Base-by-base conservation (phyloP, 2,797 vertebrate species). In the Lycodopsis pacificus region DNA sequence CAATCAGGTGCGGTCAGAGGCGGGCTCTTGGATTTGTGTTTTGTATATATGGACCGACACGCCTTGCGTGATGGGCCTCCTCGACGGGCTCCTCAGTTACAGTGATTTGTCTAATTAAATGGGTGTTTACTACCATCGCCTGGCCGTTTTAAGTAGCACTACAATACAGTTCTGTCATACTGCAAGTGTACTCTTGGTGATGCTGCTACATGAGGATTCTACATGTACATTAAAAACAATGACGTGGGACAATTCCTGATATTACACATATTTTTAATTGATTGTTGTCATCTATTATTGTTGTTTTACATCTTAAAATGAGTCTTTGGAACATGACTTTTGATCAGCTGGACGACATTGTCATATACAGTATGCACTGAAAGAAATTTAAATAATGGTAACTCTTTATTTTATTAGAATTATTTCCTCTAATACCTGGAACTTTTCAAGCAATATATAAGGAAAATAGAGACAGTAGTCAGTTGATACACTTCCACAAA, bases 1-100 rank as follows among this genome's bases (percentile, higher is more conserved):
- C 91, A 92, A 89, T 92, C 64, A 59, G 0, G 7, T 42, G 57
- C 8, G 3, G 2, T 0, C 0, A 71, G 56, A 73, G 90, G 89
- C 79, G 87, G 91, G 87, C 5, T 40, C 7, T 38, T 20, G 12
- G 5, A 1, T 1, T 20, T 5, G 32, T 10, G 58, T 46, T 64
- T 20, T 1, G 15, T 38, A 17, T 44, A 51, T 34, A 53, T 12
- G 2, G 7, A 62, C 56, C 63, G 25, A 89, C 84, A 87, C 84
- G 71, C 82, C 85, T 71, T 76, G 6, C 10, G 1, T 46, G 59
- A 2, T 32, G 63, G 70, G 20, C 32, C 8, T 38, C 65, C 25
- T 40, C 66, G 65, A 71, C 17, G 48, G 4, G 8, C 14, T 13
- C 27, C 25, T 64, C 17, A 3, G 56, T 65, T 14, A 10, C n/a